phyloP scores from a whole-genome alignment of 2,113 vertebrate genomes.

The Lepus timidus region DNA sequence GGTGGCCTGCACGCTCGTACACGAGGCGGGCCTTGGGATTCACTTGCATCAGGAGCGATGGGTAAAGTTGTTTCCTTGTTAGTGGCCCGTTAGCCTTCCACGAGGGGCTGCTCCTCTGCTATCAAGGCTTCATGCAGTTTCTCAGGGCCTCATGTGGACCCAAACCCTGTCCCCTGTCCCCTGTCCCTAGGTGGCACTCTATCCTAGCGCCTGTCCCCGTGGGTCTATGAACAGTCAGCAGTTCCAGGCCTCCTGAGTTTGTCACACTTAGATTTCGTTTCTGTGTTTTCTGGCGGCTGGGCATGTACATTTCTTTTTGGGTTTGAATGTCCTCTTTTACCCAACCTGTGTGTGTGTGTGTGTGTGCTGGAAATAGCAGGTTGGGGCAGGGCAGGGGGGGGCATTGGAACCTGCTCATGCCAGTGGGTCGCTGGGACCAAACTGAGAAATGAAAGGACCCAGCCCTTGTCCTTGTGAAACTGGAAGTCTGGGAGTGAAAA shows the following conservation, averaged over 20 bases:
- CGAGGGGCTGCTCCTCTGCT: not conserved
- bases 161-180: not conserved
- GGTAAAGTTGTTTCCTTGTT: not conserved
- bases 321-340: not conserved
- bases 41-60: not conserved
- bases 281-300: not conserved
- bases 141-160: not conserved
- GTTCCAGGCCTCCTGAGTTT: not conserved
- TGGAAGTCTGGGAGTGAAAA: not conserved
- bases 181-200: too few relatives aligned
- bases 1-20: fast-evolving
- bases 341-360: too few relatives aligned
- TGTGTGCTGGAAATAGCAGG: not conserved
- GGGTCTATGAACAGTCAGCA: too few relatives aligned
- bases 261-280: not conserved
- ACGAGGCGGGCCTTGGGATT: too few relatives aligned
- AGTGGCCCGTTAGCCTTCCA: not conserved
- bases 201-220: too few relatives aligned
- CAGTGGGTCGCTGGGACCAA: not conserved
- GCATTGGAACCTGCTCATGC: not conserved
- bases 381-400: not conserved
- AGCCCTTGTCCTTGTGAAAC: not conserved
- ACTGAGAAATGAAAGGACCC: not conserved
- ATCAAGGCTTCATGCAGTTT: not conserved
- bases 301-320: not conserved